Evolutionary conservation across 2,113 vertebrate genomes (phyloP).

Genomic region (Pagrus major): DNA sequence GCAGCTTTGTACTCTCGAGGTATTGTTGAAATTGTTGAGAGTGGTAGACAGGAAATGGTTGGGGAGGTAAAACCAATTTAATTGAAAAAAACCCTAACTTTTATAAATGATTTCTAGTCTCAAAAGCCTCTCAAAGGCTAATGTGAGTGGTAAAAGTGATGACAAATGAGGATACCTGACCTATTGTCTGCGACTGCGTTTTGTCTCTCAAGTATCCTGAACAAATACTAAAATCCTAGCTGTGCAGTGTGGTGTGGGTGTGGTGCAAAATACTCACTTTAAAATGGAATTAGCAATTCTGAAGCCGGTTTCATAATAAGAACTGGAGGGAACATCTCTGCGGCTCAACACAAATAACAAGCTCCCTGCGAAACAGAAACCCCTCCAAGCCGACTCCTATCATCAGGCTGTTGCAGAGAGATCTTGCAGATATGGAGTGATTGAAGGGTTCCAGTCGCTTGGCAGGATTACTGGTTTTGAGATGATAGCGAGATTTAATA

Average conservation of each 20-base stretch:
- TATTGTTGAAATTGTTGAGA: background rate
- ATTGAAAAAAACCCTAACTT: no score
- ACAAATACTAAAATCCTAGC: background rate
- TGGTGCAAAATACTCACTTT: background rate
- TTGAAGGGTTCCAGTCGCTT: conserved; percentile 71
- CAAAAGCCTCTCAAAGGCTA: background rate
- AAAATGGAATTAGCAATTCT: conserved; percentile 5
- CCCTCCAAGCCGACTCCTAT: conserved; percentile 40
- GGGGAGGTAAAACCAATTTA: background rate
- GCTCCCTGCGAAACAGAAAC: conserved; percentile 47
- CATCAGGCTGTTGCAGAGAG: conserved; percentile 58
- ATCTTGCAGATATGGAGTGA: conserved; percentile 64
- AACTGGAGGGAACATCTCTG: conserved; percentile 15
- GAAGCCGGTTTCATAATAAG: background rate
- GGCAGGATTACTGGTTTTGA: conserved; percentile 74
- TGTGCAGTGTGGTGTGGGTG: background rate
- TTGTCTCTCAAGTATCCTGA: background rate
- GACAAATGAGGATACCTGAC: background rate
- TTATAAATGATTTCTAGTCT: background rate
- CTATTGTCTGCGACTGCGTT: background rate
- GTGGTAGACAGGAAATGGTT: background rate
- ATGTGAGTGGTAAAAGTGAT: background rate
- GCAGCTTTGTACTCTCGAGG: background rate
- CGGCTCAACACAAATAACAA: conserved; percentile 50
- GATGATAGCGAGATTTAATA: conserved; percentile 78